Evolutionary conservation across 2,113 vertebrate species (phyloP), one percentile per base, ranked within the genome.

Genomic region (Percina caprodes): DNA sequence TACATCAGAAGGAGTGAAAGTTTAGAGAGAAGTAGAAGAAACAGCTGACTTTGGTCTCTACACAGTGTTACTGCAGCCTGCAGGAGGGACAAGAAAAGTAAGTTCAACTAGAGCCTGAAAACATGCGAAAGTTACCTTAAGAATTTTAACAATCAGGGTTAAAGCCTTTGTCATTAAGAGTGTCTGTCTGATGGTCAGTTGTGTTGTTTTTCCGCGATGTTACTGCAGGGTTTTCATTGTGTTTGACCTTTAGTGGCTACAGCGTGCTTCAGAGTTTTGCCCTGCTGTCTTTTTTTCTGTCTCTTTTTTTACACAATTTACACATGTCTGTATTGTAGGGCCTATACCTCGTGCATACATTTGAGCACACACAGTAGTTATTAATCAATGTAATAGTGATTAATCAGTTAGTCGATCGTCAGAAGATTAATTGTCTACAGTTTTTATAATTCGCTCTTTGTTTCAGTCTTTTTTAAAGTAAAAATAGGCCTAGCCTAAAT

Each of bases 1-100:
- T 82, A 30, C 63, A 19, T 35, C 45, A 76, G 55, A 75, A 74
- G 77, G 75, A 90, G 90, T 81, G 85, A 92, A 92, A 91, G 80
- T 89, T 67, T 15, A 13, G 52, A 45, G 58, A 74, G 86, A 59
- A 11, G 69, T 18, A 30, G 55, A 14, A 69, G 77, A 14, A 33
- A 51, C 75, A 69, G 80, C 80, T 75, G 82, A 77, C 76, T 68
- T 9, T 33, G 49, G 19, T 59, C 56, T 39, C 6, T 3, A 5
- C 8, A 21, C 46, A 24, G 30, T 33, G 46, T 72, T 11, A 5
- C 26, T 52, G 77, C 77, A 83, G 68, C 59, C 61, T 68, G 54
- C 62, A 51, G 74, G 54, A 61, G 42, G 62, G 35, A 80, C 69
- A 39, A 63, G 8, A 12, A 68, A 74, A 74, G 91, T 90, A 88